phyloP scores from a whole-genome alignment of 2,888 invertebrate genomes.

The Acanthococcus lagerstroemiae region DNA sequence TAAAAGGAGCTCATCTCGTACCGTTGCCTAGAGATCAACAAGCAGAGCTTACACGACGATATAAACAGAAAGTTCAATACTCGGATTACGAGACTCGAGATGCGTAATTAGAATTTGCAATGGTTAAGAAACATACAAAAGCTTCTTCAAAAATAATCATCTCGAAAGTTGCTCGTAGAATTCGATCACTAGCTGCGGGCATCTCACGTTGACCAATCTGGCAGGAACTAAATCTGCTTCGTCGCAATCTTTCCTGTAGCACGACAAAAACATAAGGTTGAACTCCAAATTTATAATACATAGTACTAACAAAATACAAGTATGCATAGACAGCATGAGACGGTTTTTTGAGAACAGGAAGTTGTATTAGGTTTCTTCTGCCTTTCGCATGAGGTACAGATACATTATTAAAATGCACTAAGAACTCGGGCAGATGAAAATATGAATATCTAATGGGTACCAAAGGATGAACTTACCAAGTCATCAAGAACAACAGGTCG shows the following conservation, averaged over 20 bases:
- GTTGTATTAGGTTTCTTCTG: too few species aligned
- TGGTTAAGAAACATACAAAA: not conserved
- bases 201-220: constrained; percentile 76
- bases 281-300: too few species aligned
- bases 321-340: too few species aligned
- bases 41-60: not conserved
- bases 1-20: constrained; percentile 16
- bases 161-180: constrained; percentile 61
- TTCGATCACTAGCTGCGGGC: constrained; percentile 88
- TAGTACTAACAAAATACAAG: too few species aligned
- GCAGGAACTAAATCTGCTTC: constrained; percentile 92
- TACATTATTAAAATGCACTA: too few species aligned
- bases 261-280: not conserved
- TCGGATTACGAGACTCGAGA: not conserved
- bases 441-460: too few species aligned
- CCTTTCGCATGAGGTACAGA: too few species aligned
- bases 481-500: constrained; percentile 85
- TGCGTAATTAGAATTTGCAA: not conserved
- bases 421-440: too few species aligned
- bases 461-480: constrained; percentile 69
- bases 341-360: too few species aligned
- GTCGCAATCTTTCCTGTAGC: constrained; percentile 61
- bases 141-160: not conserved
- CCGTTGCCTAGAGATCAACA: not conserved
- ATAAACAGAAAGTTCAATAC: not conserved